Evolutionary conservation across 2,113 vertebrate species (phyloP), one percentile per base, ranked within the genome.

Genomic region (Cryptotis parvus): DNA sequence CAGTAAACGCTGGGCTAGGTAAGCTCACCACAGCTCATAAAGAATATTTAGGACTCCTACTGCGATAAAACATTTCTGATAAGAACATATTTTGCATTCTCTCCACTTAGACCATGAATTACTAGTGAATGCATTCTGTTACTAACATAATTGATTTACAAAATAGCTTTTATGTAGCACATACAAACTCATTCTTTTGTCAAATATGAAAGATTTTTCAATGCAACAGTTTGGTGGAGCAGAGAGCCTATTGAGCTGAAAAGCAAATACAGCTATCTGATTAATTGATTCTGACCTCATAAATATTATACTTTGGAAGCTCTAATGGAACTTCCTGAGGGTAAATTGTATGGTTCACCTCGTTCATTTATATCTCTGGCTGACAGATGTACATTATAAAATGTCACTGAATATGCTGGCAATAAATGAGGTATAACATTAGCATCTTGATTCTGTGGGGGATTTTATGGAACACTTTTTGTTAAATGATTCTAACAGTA

Each of bases 251-350:
- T 95, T 96, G 97, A 96, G 97, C 94, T 97, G 96, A 96, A 97
- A 98, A 98, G 96, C 97, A 98, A 98, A 97, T 96, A 97, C 94
- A 98, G 97, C 96, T 97, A 97, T 97, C 94, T 99, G 98, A 99
- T 99, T 98, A 99, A 99, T 99, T 98, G 98, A 98, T 98, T 98
- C 97, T 98, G 98, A 98, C 98, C 97, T 98, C 98, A 98, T 98
- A 98, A 98, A 98, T 98, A 98, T 98, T 98, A 98, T 97, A 98
- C 97, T 98, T 98, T 96, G 96, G 98, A 97, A 97, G 97, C 97
- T 97, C 97, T 97, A 98, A 98, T 98, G 98, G 98, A 98, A 98
- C 98, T 98, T 99, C 98, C 98, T 97, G 94, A 98, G 97, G 97
- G 97, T 97, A 98, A 97, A 98, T 97, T 97, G 97, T 97, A 98